These are phyloP conservation scores for Andrena hattorfiana DNA, from an alignment of 2,888 invertebrate genomes.

Conservation along the genomic window DNA sequence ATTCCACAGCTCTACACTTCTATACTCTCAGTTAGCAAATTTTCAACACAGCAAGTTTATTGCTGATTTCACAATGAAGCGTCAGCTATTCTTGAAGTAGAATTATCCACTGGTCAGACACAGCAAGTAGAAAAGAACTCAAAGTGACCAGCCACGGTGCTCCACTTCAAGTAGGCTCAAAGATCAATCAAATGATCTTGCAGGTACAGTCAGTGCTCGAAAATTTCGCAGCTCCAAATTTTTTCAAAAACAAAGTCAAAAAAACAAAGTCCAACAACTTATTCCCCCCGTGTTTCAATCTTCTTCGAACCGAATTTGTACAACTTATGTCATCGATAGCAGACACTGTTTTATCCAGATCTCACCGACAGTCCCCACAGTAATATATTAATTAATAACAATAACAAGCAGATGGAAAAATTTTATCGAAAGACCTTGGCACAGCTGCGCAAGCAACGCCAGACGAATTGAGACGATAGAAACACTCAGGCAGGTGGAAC, in stretches of 20 bases:
- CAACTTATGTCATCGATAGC: neutral
- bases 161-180: slow-evolving; percentile 10
- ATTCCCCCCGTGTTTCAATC: neutral
- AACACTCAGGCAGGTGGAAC: neutral
- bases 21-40: neutral
- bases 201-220: neutral
- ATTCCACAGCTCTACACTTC: neutral
- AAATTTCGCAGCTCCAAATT: neutral
- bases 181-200: neutral
- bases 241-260: neutral
- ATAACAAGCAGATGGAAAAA: neutral
- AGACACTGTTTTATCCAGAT: neutral
- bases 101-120: neutral
- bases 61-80: too few species aligned
- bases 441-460: neutral
- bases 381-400: neutral
- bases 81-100: slow-evolving; percentile 3
- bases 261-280: neutral
- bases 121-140: slow-evolving; percentile 11
- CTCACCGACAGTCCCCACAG: neutral
- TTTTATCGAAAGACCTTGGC: neutral
- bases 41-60: neutral
- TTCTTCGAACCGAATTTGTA: neutral
- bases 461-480: neutral
- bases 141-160: neutral